phyloP scores from a whole-genome alignment of 2,888 invertebrate genomes.

The Ichneumoninae sp. region DNA sequence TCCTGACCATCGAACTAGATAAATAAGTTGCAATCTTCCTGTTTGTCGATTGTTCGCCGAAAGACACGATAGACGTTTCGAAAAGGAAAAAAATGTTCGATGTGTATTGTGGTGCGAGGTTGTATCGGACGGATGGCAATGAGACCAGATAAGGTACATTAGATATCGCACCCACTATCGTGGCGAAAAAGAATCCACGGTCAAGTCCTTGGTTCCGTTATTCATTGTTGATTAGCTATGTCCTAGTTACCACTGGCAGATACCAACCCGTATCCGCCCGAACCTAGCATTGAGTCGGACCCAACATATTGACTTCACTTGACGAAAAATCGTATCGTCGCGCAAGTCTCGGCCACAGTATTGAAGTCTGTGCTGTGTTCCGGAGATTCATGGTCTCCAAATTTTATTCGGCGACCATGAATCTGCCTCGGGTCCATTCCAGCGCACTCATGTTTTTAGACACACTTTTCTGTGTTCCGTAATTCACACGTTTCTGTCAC shows the following conservation, averaged over 20 bases:
- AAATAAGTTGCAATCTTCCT: background rate
- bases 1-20: background rate
- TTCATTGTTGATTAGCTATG: background rate
- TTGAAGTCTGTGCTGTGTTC: background rate
- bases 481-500: no score
- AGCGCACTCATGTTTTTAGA: background rate
- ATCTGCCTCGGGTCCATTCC: background rate
- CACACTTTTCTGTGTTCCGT: no score
- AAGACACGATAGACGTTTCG: background rate
- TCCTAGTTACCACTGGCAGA: background rate
- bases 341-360: no score
- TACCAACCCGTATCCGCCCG: no score
- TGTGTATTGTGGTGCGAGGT: background rate
- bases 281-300: background rate
- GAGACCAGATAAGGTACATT: background rate
- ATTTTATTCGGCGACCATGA: background rate
- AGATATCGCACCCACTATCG: background rate
- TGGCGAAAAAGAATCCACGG: background rate
- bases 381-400: background rate
- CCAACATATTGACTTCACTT: background rate
- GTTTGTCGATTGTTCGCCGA: conserved; percentile 15
- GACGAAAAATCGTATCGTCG: no score
- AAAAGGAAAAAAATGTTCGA: background rate
- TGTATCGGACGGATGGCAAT: background rate
- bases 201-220: background rate